phyloP scores from a whole-genome alignment of 2,113 vertebrate genomes.

The Odocoileus virginianus region DNA sequence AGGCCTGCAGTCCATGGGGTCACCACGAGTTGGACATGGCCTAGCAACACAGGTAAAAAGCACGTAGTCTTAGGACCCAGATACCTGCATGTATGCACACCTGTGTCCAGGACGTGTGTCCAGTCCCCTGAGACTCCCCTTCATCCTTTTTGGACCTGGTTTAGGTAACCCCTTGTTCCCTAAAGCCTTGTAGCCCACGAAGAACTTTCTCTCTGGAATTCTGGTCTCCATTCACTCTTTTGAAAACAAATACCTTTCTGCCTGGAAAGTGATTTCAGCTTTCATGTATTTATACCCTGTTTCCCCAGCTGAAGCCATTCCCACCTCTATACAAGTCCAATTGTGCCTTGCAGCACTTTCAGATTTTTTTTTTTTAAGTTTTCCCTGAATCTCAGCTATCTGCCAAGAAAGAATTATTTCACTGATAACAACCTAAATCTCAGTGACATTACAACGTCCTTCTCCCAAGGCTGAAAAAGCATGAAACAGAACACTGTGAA shows the following conservation, averaged over 20 bases:
- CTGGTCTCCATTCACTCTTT: neutral
- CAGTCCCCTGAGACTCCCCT: neutral
- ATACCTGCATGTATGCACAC: rapidly evolving
- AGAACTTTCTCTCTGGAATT: neutral
- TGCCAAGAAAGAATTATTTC: neutral
- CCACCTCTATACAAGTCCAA: neutral
- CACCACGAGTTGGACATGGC: neutral
- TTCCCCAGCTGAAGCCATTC: neutral
- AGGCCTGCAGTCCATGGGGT: neutral
- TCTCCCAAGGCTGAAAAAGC: conserved; percentile 25
- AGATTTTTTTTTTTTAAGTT: neutral
- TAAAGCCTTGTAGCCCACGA: neutral
- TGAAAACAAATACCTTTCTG: neutral
- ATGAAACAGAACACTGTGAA: neutral
- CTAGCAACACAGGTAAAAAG: neutral
- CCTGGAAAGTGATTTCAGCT: neutral
- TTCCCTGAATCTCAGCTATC: neutral
- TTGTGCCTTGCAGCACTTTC: neutral
- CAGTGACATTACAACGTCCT: neutral
- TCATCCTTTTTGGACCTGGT: neutral
- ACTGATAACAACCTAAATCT: neutral
- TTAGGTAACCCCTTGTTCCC: neutral
- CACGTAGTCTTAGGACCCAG: neutral
- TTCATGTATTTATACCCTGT: neutral
- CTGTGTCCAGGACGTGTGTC: rapidly evolving